These are phyloP conservation scores for Excalfactoria chinensis DNA, from an alignment of 2,113 vertebrate genomes.

Conservation along the genomic window DNA sequence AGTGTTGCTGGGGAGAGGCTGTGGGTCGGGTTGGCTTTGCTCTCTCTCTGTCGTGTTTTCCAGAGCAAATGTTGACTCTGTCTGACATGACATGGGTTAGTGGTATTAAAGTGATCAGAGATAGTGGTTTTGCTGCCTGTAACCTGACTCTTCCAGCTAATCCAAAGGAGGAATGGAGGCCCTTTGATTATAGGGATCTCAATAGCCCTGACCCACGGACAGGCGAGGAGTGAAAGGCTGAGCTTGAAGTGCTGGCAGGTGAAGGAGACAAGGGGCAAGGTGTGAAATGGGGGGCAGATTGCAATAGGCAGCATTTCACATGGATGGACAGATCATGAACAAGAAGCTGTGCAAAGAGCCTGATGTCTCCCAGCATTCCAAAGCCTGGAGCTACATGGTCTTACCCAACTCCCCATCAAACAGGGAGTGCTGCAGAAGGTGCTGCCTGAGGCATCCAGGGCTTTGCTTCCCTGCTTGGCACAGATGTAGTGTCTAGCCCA, in stretches of 20 bases:
- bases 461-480: neutral
- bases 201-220: fast-evolving
- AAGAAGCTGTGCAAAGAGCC: neutral
- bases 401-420: too few species aligned
- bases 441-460: neutral
- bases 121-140: constrained; percentile 60
- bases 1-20: constrained; percentile 35
- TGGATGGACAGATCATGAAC: neutral
- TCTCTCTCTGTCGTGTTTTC: constrained; percentile 22
- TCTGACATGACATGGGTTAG: constrained; percentile 70
- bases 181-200: constrained; percentile 39
- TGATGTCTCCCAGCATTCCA: neutral
- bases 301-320: neutral
- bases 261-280: neutral
- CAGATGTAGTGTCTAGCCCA: neutral
- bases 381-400: neutral
- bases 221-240: neutral
- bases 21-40: constrained; percentile 3
- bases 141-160: constrained; percentile 69
- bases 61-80: constrained; percentile 74
- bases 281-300: neutral
- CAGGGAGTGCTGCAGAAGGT: neutral
- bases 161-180: neutral
- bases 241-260: neutral
- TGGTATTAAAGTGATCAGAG: constrained; percentile 80